Conservation (phyloP, 2,797 vertebrate genomes). For the Xenopus petersii region DNA sequence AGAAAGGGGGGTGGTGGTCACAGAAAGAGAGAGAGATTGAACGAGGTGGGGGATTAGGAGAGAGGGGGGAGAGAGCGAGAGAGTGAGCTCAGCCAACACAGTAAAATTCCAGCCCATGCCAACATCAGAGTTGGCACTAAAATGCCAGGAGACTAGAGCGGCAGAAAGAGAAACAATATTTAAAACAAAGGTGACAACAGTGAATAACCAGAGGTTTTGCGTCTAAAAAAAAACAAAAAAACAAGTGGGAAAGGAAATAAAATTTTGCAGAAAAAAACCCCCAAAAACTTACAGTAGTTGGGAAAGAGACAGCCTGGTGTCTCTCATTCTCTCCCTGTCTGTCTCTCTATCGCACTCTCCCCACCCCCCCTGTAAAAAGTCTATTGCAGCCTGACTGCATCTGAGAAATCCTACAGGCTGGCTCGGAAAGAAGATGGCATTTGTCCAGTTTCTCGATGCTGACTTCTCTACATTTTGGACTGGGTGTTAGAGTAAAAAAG, state of each 20-base stretch:
- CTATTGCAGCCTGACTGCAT: conserved; percentile 44
- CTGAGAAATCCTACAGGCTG: conserved; percentile 49
- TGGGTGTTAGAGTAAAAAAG: conserved; percentile 48
- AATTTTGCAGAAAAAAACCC: neutral
- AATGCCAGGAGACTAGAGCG: conserved; percentile 16
- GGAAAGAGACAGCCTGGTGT: conserved; percentile 30
- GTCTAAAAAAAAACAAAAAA: neutral
- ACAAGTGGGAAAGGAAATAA: neutral
- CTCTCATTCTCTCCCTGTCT: conserved; percentile 8
- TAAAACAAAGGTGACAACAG: neutral
- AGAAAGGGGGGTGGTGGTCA: neutral
- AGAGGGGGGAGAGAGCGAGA: conserved; percentile 22
- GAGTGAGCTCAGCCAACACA: conserved; percentile 27
- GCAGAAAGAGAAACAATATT: conserved; percentile 11
- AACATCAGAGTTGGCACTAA: conserved; percentile 44
- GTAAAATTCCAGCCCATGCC: conserved; percentile 38
- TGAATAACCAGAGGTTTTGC: too few relatives aligned
- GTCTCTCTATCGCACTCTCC: conserved; percentile 18
- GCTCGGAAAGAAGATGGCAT: conserved; percentile 46
- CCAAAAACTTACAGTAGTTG: conserved; percentile 29
- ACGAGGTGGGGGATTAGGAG: conserved; percentile 29
- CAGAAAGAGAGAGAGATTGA: conserved; percentile 9
- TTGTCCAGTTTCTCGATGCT: conserved; percentile 41
- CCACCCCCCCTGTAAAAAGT: conserved; percentile 24
- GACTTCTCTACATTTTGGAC: conserved; percentile 48